These are phyloP conservation scores for Pandemis corylana DNA, from an alignment of 2,888 invertebrate species.

Conservation along the genomic window DNA sequence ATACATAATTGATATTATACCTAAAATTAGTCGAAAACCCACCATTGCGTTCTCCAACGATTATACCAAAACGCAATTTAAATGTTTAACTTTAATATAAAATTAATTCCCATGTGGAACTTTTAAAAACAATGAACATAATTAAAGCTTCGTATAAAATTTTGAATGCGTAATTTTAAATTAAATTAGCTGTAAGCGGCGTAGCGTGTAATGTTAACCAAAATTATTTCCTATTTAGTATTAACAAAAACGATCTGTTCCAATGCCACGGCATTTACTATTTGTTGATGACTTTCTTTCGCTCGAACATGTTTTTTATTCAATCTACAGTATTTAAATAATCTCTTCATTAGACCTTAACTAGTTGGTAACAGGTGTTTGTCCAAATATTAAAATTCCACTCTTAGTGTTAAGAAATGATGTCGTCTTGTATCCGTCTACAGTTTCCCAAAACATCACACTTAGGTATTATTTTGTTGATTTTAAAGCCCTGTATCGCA, in stretches of 20 bases:
- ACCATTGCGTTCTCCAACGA: constrained; percentile 33
- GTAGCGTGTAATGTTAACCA: constrained; percentile 35
- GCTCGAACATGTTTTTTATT: constrained; percentile 60
- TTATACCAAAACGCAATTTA: constrained; percentile 28
- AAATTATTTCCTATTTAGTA: constrained; percentile 33
- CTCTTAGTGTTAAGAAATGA: constrained; percentile 58
- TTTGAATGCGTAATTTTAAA: constrained; percentile 50
- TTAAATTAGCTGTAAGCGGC: constrained; percentile 60
- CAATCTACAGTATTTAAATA: constrained; percentile 36
- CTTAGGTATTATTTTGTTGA: constrained; percentile 50
- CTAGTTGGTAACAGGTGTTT: constrained; percentile 35
- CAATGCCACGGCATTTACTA: constrained; percentile 52
- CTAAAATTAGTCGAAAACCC: constrained; percentile 46
- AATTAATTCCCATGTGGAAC: constrained; percentile 45
- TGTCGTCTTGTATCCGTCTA: constrained; percentile 65
- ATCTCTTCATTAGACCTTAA: constrained; percentile 44
- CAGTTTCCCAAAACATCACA: constrained; percentile 54
- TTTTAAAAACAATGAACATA: constrained; percentile 56
- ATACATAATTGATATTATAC: constrained; percentile 45
- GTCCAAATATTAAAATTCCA: constrained; percentile 44
- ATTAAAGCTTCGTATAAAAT: constrained; percentile 60
- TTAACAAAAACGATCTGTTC: constrained; percentile 44
- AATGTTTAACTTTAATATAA: constrained; percentile 26
- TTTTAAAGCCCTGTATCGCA: constrained; percentile 76
- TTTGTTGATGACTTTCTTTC: constrained; percentile 44